Conservation (phyloP, 2,113 vertebrate genomes). For the Corythornis vintsioides region DNA sequence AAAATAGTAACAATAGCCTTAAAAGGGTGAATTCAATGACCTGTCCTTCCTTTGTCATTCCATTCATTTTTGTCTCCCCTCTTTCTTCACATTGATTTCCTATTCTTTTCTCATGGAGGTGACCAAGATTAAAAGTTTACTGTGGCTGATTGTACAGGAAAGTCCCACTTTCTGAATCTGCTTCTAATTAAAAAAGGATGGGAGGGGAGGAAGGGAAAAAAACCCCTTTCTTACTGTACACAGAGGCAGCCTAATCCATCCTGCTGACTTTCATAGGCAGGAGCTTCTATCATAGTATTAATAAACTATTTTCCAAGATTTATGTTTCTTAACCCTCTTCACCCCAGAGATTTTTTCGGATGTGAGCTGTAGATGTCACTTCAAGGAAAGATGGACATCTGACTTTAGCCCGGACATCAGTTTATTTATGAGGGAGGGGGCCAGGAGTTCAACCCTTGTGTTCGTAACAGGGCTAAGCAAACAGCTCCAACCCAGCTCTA, state of each 20-base stretch:
- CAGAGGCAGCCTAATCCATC: slow-evolving; percentile 30
- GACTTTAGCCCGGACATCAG: slow-evolving; percentile 15
- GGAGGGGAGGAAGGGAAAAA: background rate
- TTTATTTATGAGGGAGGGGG: slow-evolving; percentile 64
- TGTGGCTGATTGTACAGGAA: slow-evolving; percentile 54
- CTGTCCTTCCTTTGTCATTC: background rate
- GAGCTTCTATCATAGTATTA: slow-evolving; percentile 23
- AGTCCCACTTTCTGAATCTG: slow-evolving; percentile 64
- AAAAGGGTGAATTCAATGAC: background rate
- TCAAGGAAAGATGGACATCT: slow-evolving; percentile 63
- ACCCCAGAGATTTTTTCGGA: slow-evolving; percentile 52
- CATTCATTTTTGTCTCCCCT: background rate
- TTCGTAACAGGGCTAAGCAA: slow-evolving; percentile 57
- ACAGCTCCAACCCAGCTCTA: slow-evolving; percentile 51
- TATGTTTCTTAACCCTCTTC: slow-evolving; percentile 51
- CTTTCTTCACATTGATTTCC: background rate
- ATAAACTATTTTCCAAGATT: slow-evolving; percentile 27
- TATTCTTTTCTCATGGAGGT: background rate
- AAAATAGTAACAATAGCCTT: background rate
- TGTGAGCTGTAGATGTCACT: slow-evolving; percentile 54
- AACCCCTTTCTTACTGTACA: slow-evolving; percentile 20
- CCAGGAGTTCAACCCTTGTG: slow-evolving; percentile 61
- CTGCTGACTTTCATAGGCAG: slow-evolving; percentile 48
- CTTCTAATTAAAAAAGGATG: slow-evolving; percentile 65
- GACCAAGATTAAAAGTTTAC: slow-evolving; percentile 30